These are phyloP conservation scores for Ranitomeya variabilis DNA, from an alignment of 2,113 vertebrate species.

Conservation along the genomic window DNA sequence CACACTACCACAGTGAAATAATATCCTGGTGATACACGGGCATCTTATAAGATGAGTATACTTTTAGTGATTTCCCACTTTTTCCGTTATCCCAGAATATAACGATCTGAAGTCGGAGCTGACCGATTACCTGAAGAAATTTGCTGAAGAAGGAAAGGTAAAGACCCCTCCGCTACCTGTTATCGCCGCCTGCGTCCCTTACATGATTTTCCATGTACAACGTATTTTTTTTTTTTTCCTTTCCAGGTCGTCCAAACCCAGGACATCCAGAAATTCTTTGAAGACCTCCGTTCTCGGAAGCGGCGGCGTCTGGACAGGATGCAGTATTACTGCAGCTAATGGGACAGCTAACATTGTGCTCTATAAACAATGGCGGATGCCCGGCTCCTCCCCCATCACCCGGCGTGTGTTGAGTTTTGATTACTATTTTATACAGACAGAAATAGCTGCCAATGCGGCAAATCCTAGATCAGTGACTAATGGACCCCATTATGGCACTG, in stretches of 20 bases:
- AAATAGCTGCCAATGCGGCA: not conserved
- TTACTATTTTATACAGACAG: not conserved
- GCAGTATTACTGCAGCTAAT: slow-evolving; percentile 83
- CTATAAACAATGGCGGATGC: not conserved
- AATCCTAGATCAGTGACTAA: not conserved
- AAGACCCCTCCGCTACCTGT: not conserved
- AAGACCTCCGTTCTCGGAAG: slow-evolving; percentile 86
- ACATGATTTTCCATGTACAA: too few species aligned
- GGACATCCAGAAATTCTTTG: slow-evolving; percentile 87
- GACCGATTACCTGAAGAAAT: slow-evolving; percentile 84
- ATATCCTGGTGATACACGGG: too few species aligned
- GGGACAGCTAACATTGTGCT: not conserved
- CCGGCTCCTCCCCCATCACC: too few species aligned
- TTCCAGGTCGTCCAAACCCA: slow-evolving; percentile 86
- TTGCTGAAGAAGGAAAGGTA: slow-evolving; percentile 91
- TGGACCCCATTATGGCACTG: not conserved
- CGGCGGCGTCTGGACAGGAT: slow-evolving; percentile 75
- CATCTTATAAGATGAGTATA: too few species aligned
- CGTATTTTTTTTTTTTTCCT: slow-evolving; percentile 40
- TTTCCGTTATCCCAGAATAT: slow-evolving; percentile 74
- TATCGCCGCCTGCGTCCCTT: not conserved
- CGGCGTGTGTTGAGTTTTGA: not conserved
- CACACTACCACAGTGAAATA: too few species aligned
- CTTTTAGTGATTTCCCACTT: not conserved
- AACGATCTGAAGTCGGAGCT: slow-evolving; percentile 89